Conservation (phyloP, 2,797 vertebrate species). For the Melanotaenia parkinsoni region DNA sequence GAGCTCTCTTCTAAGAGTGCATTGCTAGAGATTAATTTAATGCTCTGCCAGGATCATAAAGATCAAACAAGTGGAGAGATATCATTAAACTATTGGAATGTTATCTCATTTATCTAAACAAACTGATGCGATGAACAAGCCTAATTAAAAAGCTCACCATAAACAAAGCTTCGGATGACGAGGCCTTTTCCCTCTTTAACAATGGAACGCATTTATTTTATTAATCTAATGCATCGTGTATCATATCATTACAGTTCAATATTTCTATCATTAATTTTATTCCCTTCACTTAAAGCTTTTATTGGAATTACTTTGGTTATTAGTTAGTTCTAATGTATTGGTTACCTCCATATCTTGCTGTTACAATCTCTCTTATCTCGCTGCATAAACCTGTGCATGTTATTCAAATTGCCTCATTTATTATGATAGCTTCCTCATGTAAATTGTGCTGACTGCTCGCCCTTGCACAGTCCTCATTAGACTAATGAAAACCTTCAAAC, state of each 20-base stretch:
- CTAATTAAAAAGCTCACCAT: slow-evolving; percentile 97
- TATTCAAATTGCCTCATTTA: slow-evolving; percentile 99
- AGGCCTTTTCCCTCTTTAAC: slow-evolving; percentile 85
- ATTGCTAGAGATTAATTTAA: slow-evolving; percentile 93
- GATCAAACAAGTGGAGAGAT: slow-evolving; percentile 97
- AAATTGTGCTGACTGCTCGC: slow-evolving; percentile 99
- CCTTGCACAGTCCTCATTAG: slow-evolving; percentile 99
- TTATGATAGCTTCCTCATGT: slow-evolving; percentile 99
- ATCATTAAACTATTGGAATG: slow-evolving; percentile 93
- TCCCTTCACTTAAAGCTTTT: slow-evolving; percentile 99
- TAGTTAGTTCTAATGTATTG: slow-evolving; percentile 99
- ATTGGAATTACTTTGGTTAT: slow-evolving; percentile 99
- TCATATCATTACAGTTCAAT: slow-evolving; percentile 99
- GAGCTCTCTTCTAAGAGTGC: slow-evolving; percentile 76
- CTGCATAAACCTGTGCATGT: slow-evolving; percentile 99
- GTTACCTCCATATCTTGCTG: slow-evolving; percentile 97
- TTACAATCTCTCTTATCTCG: slow-evolving; percentile 99
- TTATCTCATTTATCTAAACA: slow-evolving; percentile 99
- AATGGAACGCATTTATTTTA: slow-evolving; percentile 95
- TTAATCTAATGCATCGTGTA: slow-evolving; percentile 99
- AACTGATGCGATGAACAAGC: slow-evolving; percentile 94
- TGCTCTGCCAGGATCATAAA: slow-evolving; percentile 93
- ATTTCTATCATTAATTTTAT: slow-evolving; percentile 99
- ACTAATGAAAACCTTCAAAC: slow-evolving; percentile 99
- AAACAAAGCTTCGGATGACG: slow-evolving; percentile 90